Evolutionary conservation across 1,140 invertebrate species (phyloP).

Genomic region (Melitaea cinxia): DNA sequence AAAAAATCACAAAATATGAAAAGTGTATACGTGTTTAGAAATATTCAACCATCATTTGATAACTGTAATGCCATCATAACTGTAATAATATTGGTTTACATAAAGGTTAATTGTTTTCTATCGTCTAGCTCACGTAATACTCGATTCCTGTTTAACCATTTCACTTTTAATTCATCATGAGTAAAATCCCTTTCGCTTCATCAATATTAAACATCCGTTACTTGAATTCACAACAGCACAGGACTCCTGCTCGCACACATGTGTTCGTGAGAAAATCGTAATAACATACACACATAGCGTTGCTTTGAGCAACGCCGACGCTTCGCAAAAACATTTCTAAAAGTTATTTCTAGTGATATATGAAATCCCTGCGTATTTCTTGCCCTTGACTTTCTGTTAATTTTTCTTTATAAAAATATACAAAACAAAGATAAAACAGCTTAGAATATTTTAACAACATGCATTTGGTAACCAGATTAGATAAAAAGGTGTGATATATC

Average conservation of each 20-base stretch:
- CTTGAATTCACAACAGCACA: slow-evolving; percentile 38
- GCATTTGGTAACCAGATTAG: background rate
- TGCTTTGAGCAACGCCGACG: slow-evolving; percentile 60
- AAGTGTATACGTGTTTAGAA: too few species aligned
- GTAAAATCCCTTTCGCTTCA: slow-evolving; percentile 36
- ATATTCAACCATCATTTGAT: too few species aligned
- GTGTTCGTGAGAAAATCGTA: slow-evolving; percentile 70
- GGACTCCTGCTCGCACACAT: slow-evolving; percentile 52
- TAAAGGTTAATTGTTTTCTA: background rate
- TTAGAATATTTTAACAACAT: background rate
- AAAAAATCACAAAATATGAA: too few species aligned
- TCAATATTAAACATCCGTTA: slow-evolving; percentile 40
- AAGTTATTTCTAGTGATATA: slow-evolving; percentile 15
- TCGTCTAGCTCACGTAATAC: too few species aligned
- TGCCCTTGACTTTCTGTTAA: background rate
- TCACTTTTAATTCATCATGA: slow-evolving; percentile 29
- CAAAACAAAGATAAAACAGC: background rate
- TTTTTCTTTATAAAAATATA: background rate
- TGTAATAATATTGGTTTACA: too few species aligned
- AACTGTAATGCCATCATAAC: too few species aligned
- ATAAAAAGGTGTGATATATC: too few species aligned
- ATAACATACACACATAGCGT: slow-evolving; percentile 51
- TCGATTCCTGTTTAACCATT: slow-evolving; percentile 12
- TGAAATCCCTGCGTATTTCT: slow-evolving; percentile 8
- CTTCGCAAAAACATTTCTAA: slow-evolving; percentile 38